Conservation (phyloP, 92 coral and sea anemone species). For the Desmophyllum pertusum region DNA sequence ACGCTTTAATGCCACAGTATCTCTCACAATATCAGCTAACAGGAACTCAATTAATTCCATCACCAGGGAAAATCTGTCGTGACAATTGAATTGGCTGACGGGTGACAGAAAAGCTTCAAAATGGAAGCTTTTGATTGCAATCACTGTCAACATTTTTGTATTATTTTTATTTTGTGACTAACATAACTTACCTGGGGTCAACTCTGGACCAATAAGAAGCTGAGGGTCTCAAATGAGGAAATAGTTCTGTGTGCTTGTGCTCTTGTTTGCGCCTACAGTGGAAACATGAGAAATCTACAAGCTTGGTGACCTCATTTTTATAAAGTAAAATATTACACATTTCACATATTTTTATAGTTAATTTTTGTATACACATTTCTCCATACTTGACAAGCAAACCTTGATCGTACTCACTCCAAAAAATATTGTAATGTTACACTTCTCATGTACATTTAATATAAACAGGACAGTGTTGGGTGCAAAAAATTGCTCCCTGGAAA, state of each 20-base stretch:
- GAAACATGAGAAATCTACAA: background rate
- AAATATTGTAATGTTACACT: too few species aligned
- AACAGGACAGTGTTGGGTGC: too few species aligned
- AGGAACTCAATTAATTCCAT: background rate
- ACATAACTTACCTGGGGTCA: constrained; percentile 26
- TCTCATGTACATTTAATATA: too few species aligned
- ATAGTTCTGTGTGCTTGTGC: constrained; percentile 28
- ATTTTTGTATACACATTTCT: too few species aligned
- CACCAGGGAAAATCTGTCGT: background rate
- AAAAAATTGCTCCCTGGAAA: too few species aligned
- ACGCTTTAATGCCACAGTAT: too few species aligned
- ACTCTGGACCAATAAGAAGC: constrained; percentile 47
- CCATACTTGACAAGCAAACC: background rate
- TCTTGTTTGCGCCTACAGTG: constrained; percentile 44
- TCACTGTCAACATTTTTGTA: too few species aligned
- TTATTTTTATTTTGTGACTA: background rate
- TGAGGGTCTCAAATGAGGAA: constrained; percentile 32
- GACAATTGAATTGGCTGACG: background rate
- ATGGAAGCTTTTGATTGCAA: background rate
- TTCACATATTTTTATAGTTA: too few species aligned
- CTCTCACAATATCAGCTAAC: background rate
- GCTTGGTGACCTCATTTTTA: too few species aligned
- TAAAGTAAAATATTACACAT: too few species aligned
- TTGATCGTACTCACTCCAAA: too few species aligned
- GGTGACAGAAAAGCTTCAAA: background rate